A percentile compares a stretch with the other conserved stretches of the same genome.
These are phyloP conservation scores for Molossus molossus DNA, from an alignment of 2,797 vertebrate species.

Conservation along the genomic window DNA sequence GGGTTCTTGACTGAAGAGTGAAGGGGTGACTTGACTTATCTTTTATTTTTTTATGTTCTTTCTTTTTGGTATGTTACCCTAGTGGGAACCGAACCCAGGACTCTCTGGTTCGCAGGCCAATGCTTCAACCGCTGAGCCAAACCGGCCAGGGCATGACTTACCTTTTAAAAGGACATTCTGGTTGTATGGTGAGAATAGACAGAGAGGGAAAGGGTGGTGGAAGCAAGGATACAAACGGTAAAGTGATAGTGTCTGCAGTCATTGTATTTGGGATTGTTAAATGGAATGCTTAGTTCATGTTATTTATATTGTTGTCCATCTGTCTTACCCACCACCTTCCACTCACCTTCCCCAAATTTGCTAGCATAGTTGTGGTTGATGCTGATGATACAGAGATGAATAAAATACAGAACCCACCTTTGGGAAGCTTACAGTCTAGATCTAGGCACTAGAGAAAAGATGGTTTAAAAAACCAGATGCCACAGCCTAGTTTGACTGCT, in stretches of 20 bases:
- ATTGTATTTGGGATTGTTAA: background rate
- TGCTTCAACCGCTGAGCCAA: no score
- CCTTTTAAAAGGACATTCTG: background rate
- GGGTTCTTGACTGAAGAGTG: background rate
- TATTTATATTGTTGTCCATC: background rate
- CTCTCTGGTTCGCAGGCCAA: no score
- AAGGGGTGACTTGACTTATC: background rate
- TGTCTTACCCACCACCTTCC: background rate
- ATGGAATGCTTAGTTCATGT: background rate
- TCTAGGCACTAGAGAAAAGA: background rate
- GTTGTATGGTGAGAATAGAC: background rate
- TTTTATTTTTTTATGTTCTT: no score
- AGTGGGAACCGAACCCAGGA: no score
- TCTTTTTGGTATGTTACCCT: no score
- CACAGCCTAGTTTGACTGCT: background rate
- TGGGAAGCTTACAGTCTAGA: background rate
- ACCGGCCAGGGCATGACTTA: background rate
- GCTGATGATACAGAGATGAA: background rate
- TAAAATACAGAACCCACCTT: background rate
- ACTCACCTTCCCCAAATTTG: background rate
- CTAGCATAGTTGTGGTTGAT: background rate
- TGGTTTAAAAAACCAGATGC: background rate
- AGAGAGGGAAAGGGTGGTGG: background rate
- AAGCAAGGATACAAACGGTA: background rate
- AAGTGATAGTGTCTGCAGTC: background rate